Percentiles rank a stretch among this genome's conserved stretches.
phyloP scores from a whole-genome alignment of 2,797 vertebrate genomes.

The Pseudomugil tenellus region DNA sequence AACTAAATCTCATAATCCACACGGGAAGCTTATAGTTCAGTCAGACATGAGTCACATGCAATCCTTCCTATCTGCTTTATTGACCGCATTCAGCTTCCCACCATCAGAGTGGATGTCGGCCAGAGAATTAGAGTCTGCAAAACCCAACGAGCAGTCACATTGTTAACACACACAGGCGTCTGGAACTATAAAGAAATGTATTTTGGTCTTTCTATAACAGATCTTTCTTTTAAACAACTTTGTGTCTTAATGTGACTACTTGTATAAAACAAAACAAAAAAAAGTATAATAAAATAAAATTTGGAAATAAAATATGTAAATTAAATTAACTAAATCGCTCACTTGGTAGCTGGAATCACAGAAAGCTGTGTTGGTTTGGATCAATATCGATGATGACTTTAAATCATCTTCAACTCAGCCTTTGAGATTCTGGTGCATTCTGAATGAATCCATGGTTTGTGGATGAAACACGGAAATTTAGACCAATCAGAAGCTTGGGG shows the following conservation, averaged over 20 bases:
- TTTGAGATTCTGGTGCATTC: neutral
- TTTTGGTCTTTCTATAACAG: too few relatives aligned
- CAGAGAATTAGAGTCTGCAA: conserved; percentile 23
- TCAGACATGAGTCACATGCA: conserved; percentile 4
- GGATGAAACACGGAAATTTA: neutral
- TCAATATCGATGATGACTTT: neutral
- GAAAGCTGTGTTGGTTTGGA: neutral
- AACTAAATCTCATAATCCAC: neutral
- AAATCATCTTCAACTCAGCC: neutral
- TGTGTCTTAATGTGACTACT: too few relatives aligned
- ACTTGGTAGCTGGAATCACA: neutral
- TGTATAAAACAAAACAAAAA: too few relatives aligned
- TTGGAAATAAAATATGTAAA: too few relatives aligned
- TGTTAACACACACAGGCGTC: too few relatives aligned
- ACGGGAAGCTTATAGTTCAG: conserved; percentile 8
- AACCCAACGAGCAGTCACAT: conserved; percentile 1
- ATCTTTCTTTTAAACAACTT: too few relatives aligned
- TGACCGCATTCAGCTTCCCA: conserved; percentile 14
- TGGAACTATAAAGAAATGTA: too few relatives aligned
- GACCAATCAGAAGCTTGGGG: neutral
- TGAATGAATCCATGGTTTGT: neutral
- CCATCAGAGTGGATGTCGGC: conserved; percentile 10
- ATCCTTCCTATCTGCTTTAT: conserved; percentile 22
- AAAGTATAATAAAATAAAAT: too few relatives aligned
- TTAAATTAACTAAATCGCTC: neutral